Evolutionary conservation across 2,113 vertebrate genomes (phyloP).

Genomic region (Rhinichthys klamathensis): DNA sequence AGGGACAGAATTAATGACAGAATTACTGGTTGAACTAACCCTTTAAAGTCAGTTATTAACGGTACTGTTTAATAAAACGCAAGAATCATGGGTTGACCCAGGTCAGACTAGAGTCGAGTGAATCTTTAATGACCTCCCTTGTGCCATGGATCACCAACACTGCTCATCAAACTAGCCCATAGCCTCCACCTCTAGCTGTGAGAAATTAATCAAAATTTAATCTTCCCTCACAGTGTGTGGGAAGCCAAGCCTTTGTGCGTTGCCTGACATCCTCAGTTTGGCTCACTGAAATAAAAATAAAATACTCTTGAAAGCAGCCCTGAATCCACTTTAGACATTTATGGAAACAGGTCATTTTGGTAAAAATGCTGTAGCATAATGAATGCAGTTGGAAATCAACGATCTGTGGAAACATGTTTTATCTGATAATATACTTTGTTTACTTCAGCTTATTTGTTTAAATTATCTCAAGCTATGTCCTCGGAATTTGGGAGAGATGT

Average conservation of each 20-base stretch:
- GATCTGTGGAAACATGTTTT: not conserved
- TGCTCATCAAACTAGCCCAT: constrained; percentile 35
- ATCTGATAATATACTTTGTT: not conserved
- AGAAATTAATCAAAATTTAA: constrained; percentile 65
- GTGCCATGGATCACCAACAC: constrained; percentile 40
- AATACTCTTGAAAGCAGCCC: not conserved
- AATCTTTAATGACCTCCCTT: constrained; percentile 43
- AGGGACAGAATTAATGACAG: too few relatives aligned
- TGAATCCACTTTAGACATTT: constrained; percentile 1
- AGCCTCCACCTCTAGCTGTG: constrained; percentile 30
- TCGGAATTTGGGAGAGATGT: not conserved
- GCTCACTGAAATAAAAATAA: constrained; percentile 36
- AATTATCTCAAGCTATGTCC: not conserved
- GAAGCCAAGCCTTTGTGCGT: constrained; percentile 40
- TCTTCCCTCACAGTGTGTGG: constrained; percentile 54
- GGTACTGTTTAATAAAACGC: not conserved
- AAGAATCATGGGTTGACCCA: not conserved
- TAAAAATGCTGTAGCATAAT: not conserved
- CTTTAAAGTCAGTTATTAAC: not conserved
- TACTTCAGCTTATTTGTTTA: not conserved
- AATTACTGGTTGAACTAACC: too few relatives aligned
- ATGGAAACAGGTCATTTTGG: not conserved
- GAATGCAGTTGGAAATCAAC: not conserved
- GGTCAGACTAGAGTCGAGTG: not conserved
- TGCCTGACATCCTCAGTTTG: constrained; percentile 55